Evolutionary conservation across 92 coral and sea anemone genomes (phyloP), one percentile per base, ranked within the genome.

Genomic region (Galaxea fascicularis): DNA sequence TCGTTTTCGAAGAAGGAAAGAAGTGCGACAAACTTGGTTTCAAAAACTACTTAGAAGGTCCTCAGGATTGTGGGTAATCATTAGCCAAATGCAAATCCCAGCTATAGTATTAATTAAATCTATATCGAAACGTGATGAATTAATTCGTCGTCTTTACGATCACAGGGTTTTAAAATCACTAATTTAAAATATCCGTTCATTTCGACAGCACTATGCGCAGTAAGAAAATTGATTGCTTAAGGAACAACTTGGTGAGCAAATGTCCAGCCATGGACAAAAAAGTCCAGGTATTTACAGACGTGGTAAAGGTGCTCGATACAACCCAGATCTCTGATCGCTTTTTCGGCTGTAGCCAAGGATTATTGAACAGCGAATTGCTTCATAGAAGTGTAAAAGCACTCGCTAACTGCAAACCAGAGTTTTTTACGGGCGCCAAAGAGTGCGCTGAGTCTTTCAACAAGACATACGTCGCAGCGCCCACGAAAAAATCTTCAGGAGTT

Each of bases 391-490:
- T 70, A 11, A 71, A 44, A 18, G 47, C 21, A 41, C 46, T 46
- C 9, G 31, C 66, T 12, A 53, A 57, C 10, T 82, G 86, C 58
- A 24, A 69, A 14, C 77, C 68, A 0, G 30, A 35, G 57, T 82
- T 70, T n/a, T 82, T 59, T 59, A 44, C 44, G 0, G 68, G 24
- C 44, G 86, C 77, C 22, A 78, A 82, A 60, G 8, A 70, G 59
- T 70, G 86, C 21, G 86, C 86, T 12, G 60, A 56, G 56, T 69
- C 78, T 18, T 82, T 82, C 71, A 82, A 77, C 45, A 58, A 41
- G 13, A 57, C 46, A 25, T 82, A 82, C 59, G 10, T 20, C 1
- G 24, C 56, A 25, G 77, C 78, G 1, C 24, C 56, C 8, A 10
- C 51, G 41, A 82, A 82, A 41, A 82, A 71, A 35, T 70, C 77